Evolutionary conservation across 2,888 invertebrate genomes (phyloP).

Genomic region (Pseudococcus viburni): DNA sequence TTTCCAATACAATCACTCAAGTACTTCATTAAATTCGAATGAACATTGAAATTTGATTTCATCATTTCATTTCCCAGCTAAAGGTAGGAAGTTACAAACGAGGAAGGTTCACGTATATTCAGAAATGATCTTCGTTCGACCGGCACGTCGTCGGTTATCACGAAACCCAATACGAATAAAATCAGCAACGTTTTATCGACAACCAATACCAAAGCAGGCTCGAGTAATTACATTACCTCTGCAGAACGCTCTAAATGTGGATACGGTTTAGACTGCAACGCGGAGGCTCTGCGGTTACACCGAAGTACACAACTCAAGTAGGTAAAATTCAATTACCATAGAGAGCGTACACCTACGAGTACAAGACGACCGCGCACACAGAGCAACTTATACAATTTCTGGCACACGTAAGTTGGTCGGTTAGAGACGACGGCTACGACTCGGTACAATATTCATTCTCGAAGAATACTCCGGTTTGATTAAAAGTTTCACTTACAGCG

Average conservation of each 20-base stretch:
- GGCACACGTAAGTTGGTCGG: background rate
- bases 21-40: too few relatives aligned
- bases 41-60: too few relatives aligned
- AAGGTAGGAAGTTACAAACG: too few relatives aligned
- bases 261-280: background rate
- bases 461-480: conserved; percentile 18
- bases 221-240: background rate
- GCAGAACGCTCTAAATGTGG: background rate
- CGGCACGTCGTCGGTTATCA: too few relatives aligned
- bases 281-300: background rate
- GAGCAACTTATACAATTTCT: background rate
- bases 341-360: background rate
- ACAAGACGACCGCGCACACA: background rate
- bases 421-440: background rate
- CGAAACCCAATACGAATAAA: too few relatives aligned
- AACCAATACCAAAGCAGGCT: background rate
- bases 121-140: too few relatives aligned
- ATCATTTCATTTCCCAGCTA: too few relatives aligned
- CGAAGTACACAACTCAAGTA: background rate
- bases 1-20: too few relatives aligned
- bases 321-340: conserved; percentile 27
- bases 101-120: too few relatives aligned
- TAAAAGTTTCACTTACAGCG: conserved; percentile 16
- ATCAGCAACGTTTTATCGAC: background rate
- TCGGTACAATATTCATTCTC: background rate